Evolutionary conservation across 37 sponge, comb jelly and placozoan genomes (phyloP).

Genomic region (Hormiphora californensis): DNA sequence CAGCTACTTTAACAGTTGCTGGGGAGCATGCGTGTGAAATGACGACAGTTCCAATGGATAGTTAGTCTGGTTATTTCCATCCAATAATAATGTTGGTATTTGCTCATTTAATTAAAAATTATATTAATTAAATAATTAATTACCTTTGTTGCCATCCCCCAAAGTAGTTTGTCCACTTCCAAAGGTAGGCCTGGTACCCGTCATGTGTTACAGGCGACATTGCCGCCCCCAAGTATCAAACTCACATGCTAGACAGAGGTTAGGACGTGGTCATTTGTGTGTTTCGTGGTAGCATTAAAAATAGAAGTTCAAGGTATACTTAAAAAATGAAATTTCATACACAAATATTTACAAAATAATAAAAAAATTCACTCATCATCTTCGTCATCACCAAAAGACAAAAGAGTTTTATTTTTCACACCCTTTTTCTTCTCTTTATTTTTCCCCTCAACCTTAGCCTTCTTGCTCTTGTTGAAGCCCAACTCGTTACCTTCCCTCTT

Average conservation of each 20-base stretch:
- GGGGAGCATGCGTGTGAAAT: too few relatives aligned
- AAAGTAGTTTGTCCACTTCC: slow-evolving; percentile 55
- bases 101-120: background rate
- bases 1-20: too few relatives aligned
- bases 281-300: too few relatives aligned
- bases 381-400: slow-evolving; percentile 39
- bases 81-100: too few relatives aligned
- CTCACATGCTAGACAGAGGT: too few relatives aligned
- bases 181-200: slow-evolving; percentile 7
- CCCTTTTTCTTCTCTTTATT: slow-evolving; percentile 52
- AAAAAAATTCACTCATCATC: background rate
- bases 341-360: too few relatives aligned
- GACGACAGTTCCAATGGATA: too few relatives aligned
- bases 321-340: too few relatives aligned
- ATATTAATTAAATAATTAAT: background rate
- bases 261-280: too few relatives aligned
- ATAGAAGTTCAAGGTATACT: too few relatives aligned
- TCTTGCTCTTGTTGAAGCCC: background rate
- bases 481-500: slow-evolving; percentile 7
- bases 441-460: background rate
- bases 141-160: slow-evolving; percentile 54
- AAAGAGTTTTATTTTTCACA: slow-evolving; percentile 17
- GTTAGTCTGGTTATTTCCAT: too few relatives aligned
- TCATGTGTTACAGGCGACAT: slow-evolving; percentile 36
- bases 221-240: too few relatives aligned